Base-by-base conservation (phyloP, 2,113 vertebrate species). In the Tachycineta bicolor region DNA sequence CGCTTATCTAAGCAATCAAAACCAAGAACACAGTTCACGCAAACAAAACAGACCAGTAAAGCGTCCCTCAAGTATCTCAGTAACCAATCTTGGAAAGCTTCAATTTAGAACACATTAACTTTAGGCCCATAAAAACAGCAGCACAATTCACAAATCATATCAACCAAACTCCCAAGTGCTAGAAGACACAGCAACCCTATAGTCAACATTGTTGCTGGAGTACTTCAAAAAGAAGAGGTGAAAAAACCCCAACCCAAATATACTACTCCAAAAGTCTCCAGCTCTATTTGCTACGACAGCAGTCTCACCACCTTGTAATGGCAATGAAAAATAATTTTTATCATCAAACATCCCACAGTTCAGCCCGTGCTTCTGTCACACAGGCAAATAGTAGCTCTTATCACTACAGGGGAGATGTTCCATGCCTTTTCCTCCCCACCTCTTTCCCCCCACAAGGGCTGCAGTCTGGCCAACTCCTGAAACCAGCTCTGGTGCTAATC, bases 401-500 rank as follows among this genome's bases (percentile, higher is more conserved):
- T 92, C 94, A 19, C 34, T 25, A 6, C 13, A n/a, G 46, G 19
- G 11, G 58, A 71, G 34, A 68, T 44, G n/a, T 70, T 81, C 84
- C 59, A 87, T 21, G 15, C 71, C 56, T 86, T 73, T 63, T 74
- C 71, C 73, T 81, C 79, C 56, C 79, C 82, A 73, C 34, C 53
- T 88, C 60, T 58, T 76, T 46, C 82, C 93, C 68, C 68, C 41
- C 28, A 12, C 53, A 29, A 37, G 60, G 9, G 47, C 47, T 3
- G 3, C 41, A 64, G 71, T 15, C 64, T 50, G 89, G 75, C 71
- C 9, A 3, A 6, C 33, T 87, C 56, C 68, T 31, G 60, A 28
- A 39, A 64, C 43, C 82, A 68, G 67, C 83, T 89, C 63, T 49
- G n/a, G 58, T 41, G 53, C 75, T 93, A 89, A 96, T 94, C 96